A percentile compares a stretch with the other conserved stretches of the same genome.
phyloP scores from a whole-genome alignment of 2,888 invertebrate species.

The Cantharis lateralis region DNA sequence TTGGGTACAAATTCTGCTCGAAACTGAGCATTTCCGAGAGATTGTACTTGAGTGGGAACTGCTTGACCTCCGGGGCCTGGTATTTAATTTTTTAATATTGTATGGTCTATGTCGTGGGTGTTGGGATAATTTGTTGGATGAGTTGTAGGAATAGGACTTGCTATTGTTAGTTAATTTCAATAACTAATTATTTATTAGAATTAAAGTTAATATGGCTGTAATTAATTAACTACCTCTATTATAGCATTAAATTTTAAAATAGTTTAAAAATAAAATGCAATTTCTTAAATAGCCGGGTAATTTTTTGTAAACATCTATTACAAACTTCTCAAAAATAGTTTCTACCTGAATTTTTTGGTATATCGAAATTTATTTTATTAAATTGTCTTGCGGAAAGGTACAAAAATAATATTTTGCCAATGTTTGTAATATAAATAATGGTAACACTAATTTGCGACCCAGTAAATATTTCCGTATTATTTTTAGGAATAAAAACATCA shows the following conservation, averaged over 20 bases:
- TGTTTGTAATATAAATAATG: too few species aligned
- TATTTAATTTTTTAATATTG: conserved; percentile 42
- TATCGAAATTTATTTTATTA: background rate
- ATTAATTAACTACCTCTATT: background rate
- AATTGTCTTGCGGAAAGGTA: background rate
- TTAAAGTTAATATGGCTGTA: background rate
- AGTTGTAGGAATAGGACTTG: conserved; percentile 8
- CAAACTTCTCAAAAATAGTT: background rate
- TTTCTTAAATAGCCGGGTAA: background rate
- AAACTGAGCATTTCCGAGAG: conserved; percentile 80
- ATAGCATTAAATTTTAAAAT: background rate
- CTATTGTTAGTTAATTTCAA: background rate
- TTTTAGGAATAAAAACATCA: background rate
- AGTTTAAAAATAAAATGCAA: background rate
- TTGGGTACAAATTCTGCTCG: conserved; percentile 90
- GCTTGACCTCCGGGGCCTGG: conserved; percentile 94
- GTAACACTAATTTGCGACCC: background rate
- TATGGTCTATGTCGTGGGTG: conserved; percentile 27
- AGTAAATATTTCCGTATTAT: background rate
- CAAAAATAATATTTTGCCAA: background rate
- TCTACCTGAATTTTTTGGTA: background rate
- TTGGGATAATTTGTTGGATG: conserved; percentile 10
- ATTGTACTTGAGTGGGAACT: conserved; percentile 86
- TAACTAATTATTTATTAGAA: background rate
- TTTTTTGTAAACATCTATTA: background rate